Base-by-base conservation (phyloP, 2,888 invertebrate species). In the Portevinia maculata region DNA sequence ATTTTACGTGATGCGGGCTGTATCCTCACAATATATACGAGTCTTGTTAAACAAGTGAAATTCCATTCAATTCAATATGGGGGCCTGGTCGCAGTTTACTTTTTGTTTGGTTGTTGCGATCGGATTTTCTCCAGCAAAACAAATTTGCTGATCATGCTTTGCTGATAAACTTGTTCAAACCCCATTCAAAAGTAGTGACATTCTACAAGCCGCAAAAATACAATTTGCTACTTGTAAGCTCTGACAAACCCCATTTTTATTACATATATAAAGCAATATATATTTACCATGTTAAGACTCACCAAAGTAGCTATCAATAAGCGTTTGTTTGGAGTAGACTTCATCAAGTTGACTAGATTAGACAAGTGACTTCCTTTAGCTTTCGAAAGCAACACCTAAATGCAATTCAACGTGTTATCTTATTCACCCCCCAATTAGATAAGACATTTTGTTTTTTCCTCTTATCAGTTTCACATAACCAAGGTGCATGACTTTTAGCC, bases 371-470 rank as follows among this genome's bases (percentile, higher is more conserved):
- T 41, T 57, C 28, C 5, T 17, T 28, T 21, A 3, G 13, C 39
- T 13, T 39, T 13, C 39, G 39, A 39, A 37, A 37, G 0, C 17
- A 15, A 15, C 44, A 1, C 17, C 11, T 41, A 3, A 2, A 5
- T 24, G 24, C 24, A 24, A 44, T 6, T 34, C 24, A 57, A 28
- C 30, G 19, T 1, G 21, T 59, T 50, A 13, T 21, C 19, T 53
- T 21, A 60, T 32, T 41, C 59, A 37, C 13, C n/a, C 34, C 50
- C 44, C 44, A n/a, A 1, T 11, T 21, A 57, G 69, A 57, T 57
- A 67, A 46, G 57, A 19, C 4, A 21, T 39, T 39, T 13, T 39
- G 2, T 39, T 15, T 0, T 8, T 1, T 7, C n/a, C 7, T 39
- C 39, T 39, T 7, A 37, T 13, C n/a, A 1, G 7, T 9, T 34